Base-by-base conservation (phyloP, 2,797 vertebrate species). In the Peromyscus nudipes region DNA sequence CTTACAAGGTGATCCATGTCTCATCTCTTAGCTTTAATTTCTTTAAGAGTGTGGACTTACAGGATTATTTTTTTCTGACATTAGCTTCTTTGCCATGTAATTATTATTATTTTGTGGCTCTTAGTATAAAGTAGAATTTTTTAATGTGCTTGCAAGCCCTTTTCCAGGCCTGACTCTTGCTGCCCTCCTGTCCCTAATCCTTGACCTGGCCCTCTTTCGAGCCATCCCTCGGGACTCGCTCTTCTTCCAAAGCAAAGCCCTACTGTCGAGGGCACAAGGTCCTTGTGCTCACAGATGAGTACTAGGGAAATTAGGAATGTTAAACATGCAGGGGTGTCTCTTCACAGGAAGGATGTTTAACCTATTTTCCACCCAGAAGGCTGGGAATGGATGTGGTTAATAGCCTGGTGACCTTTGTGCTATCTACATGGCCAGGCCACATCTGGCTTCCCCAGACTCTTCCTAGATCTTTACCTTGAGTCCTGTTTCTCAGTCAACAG, bases 1-100 rank as follows among this genome's bases (percentile, higher is more conserved):
- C 87, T 73, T 76, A 67, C 94, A 96, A 81, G 21, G 73, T 62
- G 62, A 83, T 62, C 94, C 57, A 62, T 84, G 92, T 92, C 37
- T 95, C 90, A 91, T 60, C 34, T 65, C 79, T 55, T 31, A 31
- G 21, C 97, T 94, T 94, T 91, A 60, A 57, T 77, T 77, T 37
- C 80, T 57, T 21, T 1, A 84, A 79, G 64, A 64, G 52, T 60
- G 46, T 52, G 52, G n/a, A 57, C n/a, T 92, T 60, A 57, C 0
- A 46, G 52, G 87, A 79, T 76, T 93, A 91, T 77, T 31, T 4
- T 77, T 11, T 27, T 6, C 17, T 34, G 43, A 93, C 64, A 9
- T 87, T 95, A 84, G 29, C 62, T 37, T 86, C 46, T 82, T 69
- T 25, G 25, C 83, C 83, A 14, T 14, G 29, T 8, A 62, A 46